These are phyloP conservation scores for Cabera pusaria DNA, from an alignment of 2,888 invertebrate species.

Conservation along the genomic window DNA sequence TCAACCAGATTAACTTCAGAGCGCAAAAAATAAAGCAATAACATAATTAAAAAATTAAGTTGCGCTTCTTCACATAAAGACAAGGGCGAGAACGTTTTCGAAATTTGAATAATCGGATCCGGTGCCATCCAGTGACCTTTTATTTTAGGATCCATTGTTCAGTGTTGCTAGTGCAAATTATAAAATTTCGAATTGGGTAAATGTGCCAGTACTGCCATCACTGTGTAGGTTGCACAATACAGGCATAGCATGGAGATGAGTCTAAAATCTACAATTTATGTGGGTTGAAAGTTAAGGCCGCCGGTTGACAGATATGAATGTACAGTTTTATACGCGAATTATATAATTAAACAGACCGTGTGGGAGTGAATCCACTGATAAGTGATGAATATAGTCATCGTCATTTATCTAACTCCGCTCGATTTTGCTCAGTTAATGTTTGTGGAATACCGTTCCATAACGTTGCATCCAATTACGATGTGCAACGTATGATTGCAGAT, in stretches of 20 bases:
- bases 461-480: conserved; percentile 45
- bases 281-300: conserved; percentile 73
- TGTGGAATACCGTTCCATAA: conserved; percentile 48
- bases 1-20: conserved; percentile 2
- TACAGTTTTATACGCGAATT: conserved; percentile 51
- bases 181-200: conserved; percentile 68
- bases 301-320: conserved; percentile 69
- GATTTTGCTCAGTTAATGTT: conserved; percentile 28
- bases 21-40: neutral
- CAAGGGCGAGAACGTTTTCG: conserved; percentile 29
- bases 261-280: conserved; percentile 48
- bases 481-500: conserved; percentile 49
- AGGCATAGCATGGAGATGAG: conserved; percentile 65
- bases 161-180: conserved; percentile 63
- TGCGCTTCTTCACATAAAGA: conserved; percentile 1
- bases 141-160: conserved; percentile 72
- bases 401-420: conserved; percentile 27
- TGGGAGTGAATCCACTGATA: conserved; percentile 47
- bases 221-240: conserved; percentile 63
- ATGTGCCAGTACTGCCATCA: conserved; percentile 60
- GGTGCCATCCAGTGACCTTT: conserved; percentile 54
- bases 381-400: conserved; percentile 26
- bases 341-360: conserved; percentile 45
- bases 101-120: conserved; percentile 46
- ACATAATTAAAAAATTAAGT: neutral